Evolutionary conservation across 1,140 invertebrate species (phyloP), one percentile per base, ranked within the genome.

Genomic region (Papilio dardanus): DNA sequence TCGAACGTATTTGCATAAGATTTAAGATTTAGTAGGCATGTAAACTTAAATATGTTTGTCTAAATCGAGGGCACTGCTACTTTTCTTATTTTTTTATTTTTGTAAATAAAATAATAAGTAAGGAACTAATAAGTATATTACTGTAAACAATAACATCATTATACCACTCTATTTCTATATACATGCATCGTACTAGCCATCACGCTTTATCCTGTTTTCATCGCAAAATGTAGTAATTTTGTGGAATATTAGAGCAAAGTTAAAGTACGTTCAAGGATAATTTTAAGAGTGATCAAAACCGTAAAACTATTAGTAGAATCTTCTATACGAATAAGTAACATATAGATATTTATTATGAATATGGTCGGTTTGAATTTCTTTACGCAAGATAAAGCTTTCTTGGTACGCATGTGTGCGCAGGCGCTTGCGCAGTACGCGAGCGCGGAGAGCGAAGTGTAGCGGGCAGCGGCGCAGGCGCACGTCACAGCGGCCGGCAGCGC

Each of bases 401-500:
- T 58, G 21, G 24, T 62, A 12, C 68, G 37, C 35, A 42, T 24
- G 21, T 69, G 67, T 71, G n/a, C 40, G 21, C 58, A 35, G 40
- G 35, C 46, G 40, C 54, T 54, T 16, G 16, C 37, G 50, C 73
- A 19, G 75, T 81, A 71, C 76, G 76, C 79, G 84, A 79, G 73
- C 76, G 76, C 79, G 84, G 80, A 76, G 79, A 81, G 83, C 75
- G 76, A 74, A 82, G 88, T 46, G 42, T 46, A 46, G 42, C 42
- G 42, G 42, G 86, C 88, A 89, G 84, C 79, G 79, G 81, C 82
- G 83, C 83, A 82, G 78, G 85, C 86, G 83, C 79, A 92, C 88
- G 91, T 92, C 88, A 92, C 73, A 88, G 87, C 81, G 91, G 88
- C 75, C 33, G 74, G 69, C 79, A 62, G 80, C 78, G 75, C 91